A percentile compares a stretch with the other conserved stretches of the same genome.
These are phyloP conservation scores for Trichogramma evanescens DNA, from an alignment of 2,888 invertebrate species.

Conservation along the genomic window DNA sequence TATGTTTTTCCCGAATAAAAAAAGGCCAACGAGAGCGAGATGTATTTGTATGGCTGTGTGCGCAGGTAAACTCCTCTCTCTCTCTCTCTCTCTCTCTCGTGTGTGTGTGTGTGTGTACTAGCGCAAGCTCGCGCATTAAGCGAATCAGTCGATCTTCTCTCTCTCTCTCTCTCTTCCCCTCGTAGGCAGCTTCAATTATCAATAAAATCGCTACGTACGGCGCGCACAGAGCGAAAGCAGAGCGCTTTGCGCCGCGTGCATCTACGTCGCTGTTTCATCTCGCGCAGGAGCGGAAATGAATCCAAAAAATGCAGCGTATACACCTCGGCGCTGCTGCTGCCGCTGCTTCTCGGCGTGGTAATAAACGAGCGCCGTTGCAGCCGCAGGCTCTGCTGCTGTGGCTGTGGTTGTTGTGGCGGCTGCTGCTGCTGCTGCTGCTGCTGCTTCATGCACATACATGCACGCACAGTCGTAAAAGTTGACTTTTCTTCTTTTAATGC, in stretches of 20 bases:
- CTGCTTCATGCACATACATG: not conserved
- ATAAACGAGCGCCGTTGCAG: constrained; percentile 8
- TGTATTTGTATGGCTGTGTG: too few species aligned
- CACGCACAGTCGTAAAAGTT: constrained; percentile 5
- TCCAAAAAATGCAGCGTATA: constrained; percentile 5
- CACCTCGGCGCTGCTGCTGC: not conserved
- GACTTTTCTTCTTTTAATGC: constrained; percentile 4
- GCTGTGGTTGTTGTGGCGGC: not conserved
- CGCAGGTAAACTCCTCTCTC: too few species aligned
- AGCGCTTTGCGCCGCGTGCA: not conserved
- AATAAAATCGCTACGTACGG: constrained; percentile 10
- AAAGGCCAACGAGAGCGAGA: too few species aligned
- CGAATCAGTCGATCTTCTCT: not conserved
- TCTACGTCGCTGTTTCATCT: not conserved
- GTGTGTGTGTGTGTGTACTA: too few species aligned
- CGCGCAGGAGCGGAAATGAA: constrained; percentile 14
- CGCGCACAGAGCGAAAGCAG: not conserved
- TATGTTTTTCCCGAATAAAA: too few species aligned
- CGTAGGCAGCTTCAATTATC: constrained; percentile 13
- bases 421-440: not conserved
- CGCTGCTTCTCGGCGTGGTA: constrained; percentile 10
- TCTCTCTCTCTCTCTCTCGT: too few species aligned
- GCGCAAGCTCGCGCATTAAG: not conserved
- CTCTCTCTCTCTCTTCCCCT: not conserved
- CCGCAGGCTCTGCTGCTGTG: not conserved